Evolutionary conservation across 2,797 vertebrate genomes (phyloP).

Genomic region (Ambastaia sidthimunki): DNA sequence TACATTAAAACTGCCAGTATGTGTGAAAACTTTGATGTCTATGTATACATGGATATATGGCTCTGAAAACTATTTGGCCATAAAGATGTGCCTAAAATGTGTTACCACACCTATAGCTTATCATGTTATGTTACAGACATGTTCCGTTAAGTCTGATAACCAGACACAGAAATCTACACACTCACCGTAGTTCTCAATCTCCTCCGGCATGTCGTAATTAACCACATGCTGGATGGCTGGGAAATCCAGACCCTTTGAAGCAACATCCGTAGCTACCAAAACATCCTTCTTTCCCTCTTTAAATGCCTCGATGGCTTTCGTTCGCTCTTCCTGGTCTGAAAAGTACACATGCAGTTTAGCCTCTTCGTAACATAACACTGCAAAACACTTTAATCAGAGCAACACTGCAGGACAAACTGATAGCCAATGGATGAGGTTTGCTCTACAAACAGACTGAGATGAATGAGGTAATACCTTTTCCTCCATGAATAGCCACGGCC

Average conservation of each 20-base stretch:
- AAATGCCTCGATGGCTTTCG: constrained; percentile 97
- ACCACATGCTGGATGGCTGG: constrained; percentile 97
- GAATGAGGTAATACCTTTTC: constrained; percentile 84
- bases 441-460: background rate
- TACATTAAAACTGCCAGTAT: background rate
- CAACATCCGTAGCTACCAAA: constrained; percentile 94
- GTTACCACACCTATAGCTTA: too few species aligned
- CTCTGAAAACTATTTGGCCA: too few species aligned
- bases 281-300: constrained; percentile 97
- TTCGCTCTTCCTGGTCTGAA: constrained; percentile 96
- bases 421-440: constrained; percentile 9
- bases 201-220: constrained; percentile 98
- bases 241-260: constrained; percentile 97
- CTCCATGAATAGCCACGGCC: constrained; percentile 97
- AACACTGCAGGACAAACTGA: constrained; percentile 1
- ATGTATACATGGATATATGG: too few species aligned
- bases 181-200: constrained; percentile 98
- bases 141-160: background rate
- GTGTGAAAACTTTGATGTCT: too few species aligned
- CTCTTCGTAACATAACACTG: background rate
- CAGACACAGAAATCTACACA: background rate
- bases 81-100: too few species aligned
- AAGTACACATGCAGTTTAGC: constrained; percentile 9
- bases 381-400: background rate
- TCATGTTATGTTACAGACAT: too few species aligned